Evolutionary conservation across 2,797 vertebrate genomes (phyloP), one percentile per base, ranked within the genome.

Genomic region (Tapirus indicus): DNA sequence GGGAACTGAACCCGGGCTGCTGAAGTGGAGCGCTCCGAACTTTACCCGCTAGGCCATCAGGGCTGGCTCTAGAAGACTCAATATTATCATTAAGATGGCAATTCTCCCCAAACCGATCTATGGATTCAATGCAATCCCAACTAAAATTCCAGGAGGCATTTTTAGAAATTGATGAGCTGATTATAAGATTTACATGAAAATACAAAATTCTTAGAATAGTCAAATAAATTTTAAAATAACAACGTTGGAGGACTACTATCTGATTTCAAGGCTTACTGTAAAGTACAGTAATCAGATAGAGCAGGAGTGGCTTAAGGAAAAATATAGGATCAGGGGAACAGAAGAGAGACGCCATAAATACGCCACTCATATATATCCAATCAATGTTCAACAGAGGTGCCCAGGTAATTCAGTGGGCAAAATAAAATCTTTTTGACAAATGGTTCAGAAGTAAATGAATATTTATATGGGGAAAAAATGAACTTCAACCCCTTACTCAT

Each of bases 181-280:
- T 69, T 29, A 29, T 77, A 29, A 77, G 85, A 77, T 83, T 71
- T 83, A 83, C 86, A 44, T 29, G n/a, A 69, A 82, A 83, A 88
- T 72, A 38, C n/a, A 44, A 58, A 58, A 58, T 52, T 10, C 41
- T 60, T 71, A 9, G n/a, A 54, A 83, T 68, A 14, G 20, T 77
- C n/a, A n/a, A 58, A 38, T 56, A 35, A 38, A 60, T 44, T 66
- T 56, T 44, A n/a, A 83, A 49, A 62, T 18, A 83, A 69, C 69
- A 23, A 25, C 77, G n/a, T 88, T 58, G 1, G 11, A 64, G 32
- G 75, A 74, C 78, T 1, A 38, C 54, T 66, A 56, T 80, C 66
- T 92, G 83, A 80, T 87, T 83, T 74, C 25, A 66, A 87, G 89
- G 80, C 88, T 66, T 87, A 74, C 35, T 66, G 8, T n/a, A 80